Percentiles rank a stretch among this genome's conserved stretches.
Evolutionary conservation across 1,140 invertebrate genomes (phyloP).

Genomic region (Panagrolaimus sp.): DNA sequence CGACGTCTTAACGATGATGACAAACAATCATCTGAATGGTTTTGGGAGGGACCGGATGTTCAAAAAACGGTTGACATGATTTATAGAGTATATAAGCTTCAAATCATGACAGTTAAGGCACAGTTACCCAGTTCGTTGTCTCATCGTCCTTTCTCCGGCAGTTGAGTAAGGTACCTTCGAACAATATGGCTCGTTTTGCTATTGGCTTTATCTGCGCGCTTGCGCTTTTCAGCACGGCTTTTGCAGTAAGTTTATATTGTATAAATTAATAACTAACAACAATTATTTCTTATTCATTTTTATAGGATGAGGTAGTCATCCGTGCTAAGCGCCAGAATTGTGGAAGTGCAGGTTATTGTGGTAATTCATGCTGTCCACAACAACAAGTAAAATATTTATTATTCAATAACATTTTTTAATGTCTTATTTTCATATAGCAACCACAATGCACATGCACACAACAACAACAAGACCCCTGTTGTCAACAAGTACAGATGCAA

Average conservation of each 20-base stretch:
- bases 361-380: slow-evolving; percentile 12
- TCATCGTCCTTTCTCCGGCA: too few species aligned
- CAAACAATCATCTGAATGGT: too few species aligned
- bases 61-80: too few species aligned
- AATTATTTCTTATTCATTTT: not conserved
- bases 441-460: not conserved
- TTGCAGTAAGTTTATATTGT: not conserved
- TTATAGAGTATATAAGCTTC: too few species aligned
- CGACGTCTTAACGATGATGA: too few species aligned
- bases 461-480: slow-evolving; percentile 4
- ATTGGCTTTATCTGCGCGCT: slow-evolving; percentile 14
- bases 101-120: too few species aligned
- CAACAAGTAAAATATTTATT: not conserved
- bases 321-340: slow-evolving; percentile 17
- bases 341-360: slow-evolving; percentile 12
- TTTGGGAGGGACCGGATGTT: too few species aligned
- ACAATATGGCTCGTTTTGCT: slow-evolving; percentile 11
- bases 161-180: too few species aligned
- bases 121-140: too few species aligned
- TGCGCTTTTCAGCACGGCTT: slow-evolving; percentile 10
- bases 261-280: not conserved
- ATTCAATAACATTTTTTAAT: too few species aligned
- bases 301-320: slow-evolving; percentile 15
- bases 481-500: not conserved
- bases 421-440: not conserved